Evolutionary conservation across 2,797 vertebrate genomes (phyloP), one percentile per base, ranked within the genome.

Genomic region (Hydrophis major): DNA sequence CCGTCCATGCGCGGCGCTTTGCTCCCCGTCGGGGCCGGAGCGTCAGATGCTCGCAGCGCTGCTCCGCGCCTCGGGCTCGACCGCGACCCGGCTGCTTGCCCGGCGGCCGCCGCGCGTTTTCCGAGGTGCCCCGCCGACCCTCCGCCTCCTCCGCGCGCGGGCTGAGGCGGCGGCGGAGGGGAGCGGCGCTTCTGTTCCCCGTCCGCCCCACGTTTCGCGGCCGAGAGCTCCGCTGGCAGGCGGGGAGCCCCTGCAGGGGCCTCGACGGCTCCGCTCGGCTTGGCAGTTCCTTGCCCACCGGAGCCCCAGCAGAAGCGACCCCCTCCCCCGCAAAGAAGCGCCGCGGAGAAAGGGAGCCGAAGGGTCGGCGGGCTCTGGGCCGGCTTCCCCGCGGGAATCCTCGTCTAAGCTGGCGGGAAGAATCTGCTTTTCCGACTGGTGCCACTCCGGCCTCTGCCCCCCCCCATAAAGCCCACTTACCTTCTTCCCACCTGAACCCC

Each of bases 181-280:
- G 18, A 42, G 86, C 27, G 86, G 12, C 86, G 86, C 53, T 28
- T 18, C 27, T 18, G 50, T 27, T 56, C 14, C 6, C 86, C 1
- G 56, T 5, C n/a, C 37, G 7, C 3, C 37, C 8, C 74, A 0
- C 37, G 37, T 20, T 42, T 42, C 3, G 3, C n/a, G 8, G 10
- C 2, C 13, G 55, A n/a, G 60, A 8, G 25, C 6, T 28, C 1
- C 6, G 20, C 59, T 18, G 2, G 2, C 0, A 0, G 16, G 11
- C 28, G 4, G 16, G 16, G 3, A 5, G 1, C 0, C 14, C 27
- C 6, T 13, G 16, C 27, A 55, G 20, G 57, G 47, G 69, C 22
- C 16, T 22, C 63, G 11, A 50, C 32, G 50, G n/a, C 86, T 59
- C 61, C 50, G 12, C 53, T 0, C 74, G 55, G 6, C 25, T 28